Conservation (phyloP, 2,888 invertebrate species). For the Lysandra coridon region DNA sequence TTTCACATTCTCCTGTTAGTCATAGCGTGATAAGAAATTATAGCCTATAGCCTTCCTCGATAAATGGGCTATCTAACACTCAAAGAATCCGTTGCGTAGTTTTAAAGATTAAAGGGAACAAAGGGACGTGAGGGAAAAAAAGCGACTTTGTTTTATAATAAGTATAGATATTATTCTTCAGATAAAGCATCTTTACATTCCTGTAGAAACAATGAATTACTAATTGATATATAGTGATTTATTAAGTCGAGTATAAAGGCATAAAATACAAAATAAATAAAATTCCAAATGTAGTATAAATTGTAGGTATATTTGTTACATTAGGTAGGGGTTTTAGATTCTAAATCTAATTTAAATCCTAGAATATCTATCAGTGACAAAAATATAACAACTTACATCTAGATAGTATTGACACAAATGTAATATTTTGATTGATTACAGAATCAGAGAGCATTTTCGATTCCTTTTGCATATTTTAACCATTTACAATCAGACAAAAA, state of each 20-base stretch:
- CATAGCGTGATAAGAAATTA: too few relatives aligned
- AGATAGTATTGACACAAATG: not conserved
- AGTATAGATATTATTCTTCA: too few relatives aligned
- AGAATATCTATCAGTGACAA: not conserved
- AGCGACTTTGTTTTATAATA: too few relatives aligned
- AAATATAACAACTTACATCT: not conserved
- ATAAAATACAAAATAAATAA: not conserved
- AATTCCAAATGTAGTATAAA: not conserved
- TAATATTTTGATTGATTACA: not conserved
- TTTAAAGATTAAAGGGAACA: too few relatives aligned
- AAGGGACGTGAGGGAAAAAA: too few relatives aligned
- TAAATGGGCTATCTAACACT: too few relatives aligned
- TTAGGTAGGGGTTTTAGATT: constrained; percentile 3
- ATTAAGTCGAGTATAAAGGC: not conserved
- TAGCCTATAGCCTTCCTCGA: too few relatives aligned
- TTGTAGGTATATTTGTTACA: not conserved
- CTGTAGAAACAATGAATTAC: not conserved
- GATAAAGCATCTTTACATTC: too few relatives aligned
- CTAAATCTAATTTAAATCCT: not conserved
- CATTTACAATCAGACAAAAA: constrained; percentile 12
- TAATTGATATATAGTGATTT: not conserved
- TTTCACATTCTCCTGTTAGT: too few relatives aligned
- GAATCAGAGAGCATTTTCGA: constrained; percentile 7
- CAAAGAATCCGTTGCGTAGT: too few relatives aligned
- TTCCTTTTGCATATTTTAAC: not conserved